Evolutionary conservation across 1,140 invertebrate species (phyloP).

Genomic region (Drosophila kanapiae): DNA sequence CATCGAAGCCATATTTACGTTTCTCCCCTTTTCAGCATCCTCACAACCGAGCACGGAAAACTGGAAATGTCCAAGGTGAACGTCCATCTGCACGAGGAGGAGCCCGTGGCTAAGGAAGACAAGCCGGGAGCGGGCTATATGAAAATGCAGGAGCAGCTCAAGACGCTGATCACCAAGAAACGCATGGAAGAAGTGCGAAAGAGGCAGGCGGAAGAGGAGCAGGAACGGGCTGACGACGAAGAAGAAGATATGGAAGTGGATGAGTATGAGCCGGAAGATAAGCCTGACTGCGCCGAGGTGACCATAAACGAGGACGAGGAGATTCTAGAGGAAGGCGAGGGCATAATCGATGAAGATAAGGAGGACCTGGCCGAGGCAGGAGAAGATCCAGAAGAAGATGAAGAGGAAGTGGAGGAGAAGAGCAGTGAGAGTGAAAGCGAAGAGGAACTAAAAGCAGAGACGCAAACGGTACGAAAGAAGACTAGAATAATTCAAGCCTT

Average conservation of each 20-base stretch:
- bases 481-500: constrained; percentile 75
- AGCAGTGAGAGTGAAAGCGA: constrained; percentile 51
- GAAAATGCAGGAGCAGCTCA: constrained; percentile 87
- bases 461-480: constrained; percentile 44
- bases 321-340: constrained; percentile 52
- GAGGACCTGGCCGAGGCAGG: constrained; percentile 46
- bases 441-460: constrained; percentile 6
- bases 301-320: constrained; percentile 69
- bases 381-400: constrained; percentile 28
- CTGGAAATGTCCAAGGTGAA: constrained; percentile 83
- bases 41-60: constrained; percentile 81
- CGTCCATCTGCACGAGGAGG: constrained; percentile 64
- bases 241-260: constrained; percentile 54
- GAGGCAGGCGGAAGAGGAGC: constrained; percentile 85
- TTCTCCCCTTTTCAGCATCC: constrained; percentile 33
- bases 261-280: constrained; percentile 72
- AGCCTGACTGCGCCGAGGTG: constrained; percentile 62
- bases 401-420: constrained; percentile 38
- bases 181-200: constrained; percentile 86
- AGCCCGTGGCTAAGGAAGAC: constrained; percentile 78
- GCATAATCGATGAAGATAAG: constrained; percentile 6
- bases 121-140: constrained; percentile 87
- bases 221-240: constrained; percentile 45
- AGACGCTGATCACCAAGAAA: constrained; percentile 87
- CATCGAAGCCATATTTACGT: background rate